Evolutionary conservation across 2,113 vertebrate species (phyloP).

Genomic region (Balaeniceps rex): DNA sequence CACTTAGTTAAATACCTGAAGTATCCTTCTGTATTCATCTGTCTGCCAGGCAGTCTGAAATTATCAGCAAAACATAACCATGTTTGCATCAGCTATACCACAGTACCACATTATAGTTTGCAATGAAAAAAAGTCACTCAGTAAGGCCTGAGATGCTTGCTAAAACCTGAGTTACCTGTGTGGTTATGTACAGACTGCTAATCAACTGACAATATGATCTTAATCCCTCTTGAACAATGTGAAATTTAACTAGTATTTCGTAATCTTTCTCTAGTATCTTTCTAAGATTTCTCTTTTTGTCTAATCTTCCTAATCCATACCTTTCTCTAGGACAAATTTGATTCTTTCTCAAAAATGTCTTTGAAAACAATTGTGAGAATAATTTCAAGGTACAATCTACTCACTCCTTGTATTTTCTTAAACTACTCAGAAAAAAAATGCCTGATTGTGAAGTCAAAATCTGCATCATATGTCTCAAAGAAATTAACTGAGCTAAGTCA

Average conservation of each 20-base stretch:
- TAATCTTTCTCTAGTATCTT: neutral
- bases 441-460: neutral
- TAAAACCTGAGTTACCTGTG: neutral
- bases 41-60: slow-evolving; percentile 82
- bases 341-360: neutral
- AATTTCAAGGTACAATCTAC: neutral
- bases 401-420: neutral
- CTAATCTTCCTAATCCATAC: neutral
- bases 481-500: neutral
- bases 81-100: neutral
- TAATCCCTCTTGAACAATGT: neutral
- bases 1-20: slow-evolving; percentile 77
- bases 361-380: neutral
- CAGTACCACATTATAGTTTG: neutral
- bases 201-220: neutral
- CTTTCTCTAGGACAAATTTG: neutral
- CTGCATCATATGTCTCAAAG: neutral
- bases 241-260: neutral
- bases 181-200: neutral
- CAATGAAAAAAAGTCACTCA: neutral
- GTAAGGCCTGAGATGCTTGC: neutral
- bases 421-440: neutral
- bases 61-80: slow-evolving; percentile 56
- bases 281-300: neutral
- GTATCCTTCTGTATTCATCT: slow-evolving; percentile 74